These are phyloP conservation scores for Notothenia rossii DNA, from an alignment of 2,113 vertebrate genomes.

Conservation along the genomic window DNA sequence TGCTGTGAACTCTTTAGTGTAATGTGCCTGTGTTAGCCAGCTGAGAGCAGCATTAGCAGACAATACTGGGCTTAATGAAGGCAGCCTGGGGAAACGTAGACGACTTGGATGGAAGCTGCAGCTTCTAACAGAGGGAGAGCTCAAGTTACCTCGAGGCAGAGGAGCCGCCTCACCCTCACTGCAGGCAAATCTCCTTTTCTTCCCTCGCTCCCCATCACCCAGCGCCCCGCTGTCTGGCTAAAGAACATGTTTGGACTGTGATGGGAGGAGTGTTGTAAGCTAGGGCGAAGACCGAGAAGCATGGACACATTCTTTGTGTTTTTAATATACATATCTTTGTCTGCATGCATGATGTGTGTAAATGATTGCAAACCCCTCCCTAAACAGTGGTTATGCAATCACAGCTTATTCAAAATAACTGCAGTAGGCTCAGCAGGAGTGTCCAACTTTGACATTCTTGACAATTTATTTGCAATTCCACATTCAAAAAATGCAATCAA, in stretches of 20 bases:
- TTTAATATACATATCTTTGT: no score
- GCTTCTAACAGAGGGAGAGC: constrained; percentile 39
- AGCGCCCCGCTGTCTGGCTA: neutral
- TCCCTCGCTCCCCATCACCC: neutral
- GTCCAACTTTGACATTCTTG: no score
- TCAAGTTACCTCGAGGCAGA: constrained; percentile 42
- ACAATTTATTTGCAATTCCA: no score
- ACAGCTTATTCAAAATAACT: no score
- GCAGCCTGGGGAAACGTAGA: constrained; percentile 18
- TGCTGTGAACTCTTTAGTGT: constrained; percentile 1
- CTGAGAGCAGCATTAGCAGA: constrained; percentile 51
- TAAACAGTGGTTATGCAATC: no score
- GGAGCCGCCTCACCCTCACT: constrained; percentile 35
- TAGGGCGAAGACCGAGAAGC: neutral
- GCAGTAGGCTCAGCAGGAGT: no score
- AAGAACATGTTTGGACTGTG: neutral
- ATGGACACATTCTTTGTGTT: neutral
- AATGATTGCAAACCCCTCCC: no score
- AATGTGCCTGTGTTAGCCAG: constrained; percentile 18
- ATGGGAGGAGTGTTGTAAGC: neutral
- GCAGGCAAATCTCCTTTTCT: constrained; percentile 22
- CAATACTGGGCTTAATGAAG: constrained; percentile 42
- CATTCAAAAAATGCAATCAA: no score
- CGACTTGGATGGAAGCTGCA: constrained; percentile 45
- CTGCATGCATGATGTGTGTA: no score